phyloP scores from a whole-genome alignment of 2,888 invertebrate genomes.

The Stegophylla sp. region DNA sequence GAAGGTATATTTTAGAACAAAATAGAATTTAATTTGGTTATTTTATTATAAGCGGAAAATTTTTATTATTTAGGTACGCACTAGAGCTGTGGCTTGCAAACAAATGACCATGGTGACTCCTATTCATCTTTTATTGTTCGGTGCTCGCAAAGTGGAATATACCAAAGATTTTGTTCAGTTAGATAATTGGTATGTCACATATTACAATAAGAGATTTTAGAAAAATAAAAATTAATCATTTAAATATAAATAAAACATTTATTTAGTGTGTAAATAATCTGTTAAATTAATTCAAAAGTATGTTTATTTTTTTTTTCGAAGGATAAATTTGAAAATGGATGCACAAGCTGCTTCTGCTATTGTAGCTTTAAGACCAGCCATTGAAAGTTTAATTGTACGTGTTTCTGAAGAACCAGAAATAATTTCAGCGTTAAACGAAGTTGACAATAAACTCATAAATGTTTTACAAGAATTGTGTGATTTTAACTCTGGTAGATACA shows the following conservation, averaged over 20 bases:
- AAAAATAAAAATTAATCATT: background rate
- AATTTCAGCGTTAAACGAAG: slow-evolving; percentile 72
- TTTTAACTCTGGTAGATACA: slow-evolving; percentile 78
- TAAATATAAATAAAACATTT: too few relatives aligned
- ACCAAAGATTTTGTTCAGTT: slow-evolving; percentile 78
- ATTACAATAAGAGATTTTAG: too few relatives aligned
- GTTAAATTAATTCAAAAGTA: background rate
- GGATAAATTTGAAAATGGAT: slow-evolving; percentile 85
- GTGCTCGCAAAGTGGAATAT: slow-evolving; percentile 84
- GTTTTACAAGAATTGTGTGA: slow-evolving; percentile 79
- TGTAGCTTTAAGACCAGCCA: slow-evolving; percentile 83
- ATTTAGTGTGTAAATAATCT: too few relatives aligned
- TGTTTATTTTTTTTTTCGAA: slow-evolving; percentile 61
- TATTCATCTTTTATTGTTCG: slow-evolving; percentile 89
- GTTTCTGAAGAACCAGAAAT: slow-evolving; percentile 82
- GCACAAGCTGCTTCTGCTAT: slow-evolving; percentile 79
- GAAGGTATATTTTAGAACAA: slow-evolving; percentile 70
- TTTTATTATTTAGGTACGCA: slow-evolving; percentile 73
- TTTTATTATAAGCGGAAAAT: background rate
- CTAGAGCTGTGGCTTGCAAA: slow-evolving; percentile 93
- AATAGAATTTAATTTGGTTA: background rate
- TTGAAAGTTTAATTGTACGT: slow-evolving; percentile 83
- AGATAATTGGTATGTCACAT: slow-evolving; percentile 82
- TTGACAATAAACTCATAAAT: slow-evolving; percentile 74
- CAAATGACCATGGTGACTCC: slow-evolving; percentile 96